Base-by-base conservation (phyloP, 2,797 vertebrate species). In the Champsocephalus gunnari region DNA sequence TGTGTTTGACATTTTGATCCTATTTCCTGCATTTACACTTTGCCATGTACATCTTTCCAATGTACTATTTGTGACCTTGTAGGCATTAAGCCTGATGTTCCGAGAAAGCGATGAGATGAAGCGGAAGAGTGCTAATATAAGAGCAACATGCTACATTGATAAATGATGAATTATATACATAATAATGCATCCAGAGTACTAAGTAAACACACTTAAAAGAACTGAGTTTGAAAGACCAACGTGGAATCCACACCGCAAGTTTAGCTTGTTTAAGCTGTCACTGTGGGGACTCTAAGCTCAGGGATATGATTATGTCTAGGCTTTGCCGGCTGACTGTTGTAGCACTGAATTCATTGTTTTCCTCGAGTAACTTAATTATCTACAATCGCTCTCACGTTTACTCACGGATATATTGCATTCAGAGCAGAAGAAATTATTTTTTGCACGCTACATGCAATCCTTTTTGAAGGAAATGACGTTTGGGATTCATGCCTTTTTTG, bases 1-100 rank as follows among this genome's bases (percentile, higher is more conserved):
- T 80, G 61, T 80, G 72, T 80, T 63, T 79, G 79, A 82, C 78
- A 88, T 86, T 76, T 86, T 54, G 83, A 86, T 86, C 84, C 75
- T n/a, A 74, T 90, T 87, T 84, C 45, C 71, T 64, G 58, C 66
- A 73, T 81, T 86, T 75, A 62, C 61, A 71, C 65, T 44, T 65
- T 5, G 12, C 58, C 43, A 6, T 71, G 47, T 54, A 81, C 76
- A 88, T 89, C 66, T 82, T 76, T 67, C 55, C 2, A 10, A 80
- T 82, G 70, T 44, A 82, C 50, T 74, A 62, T 71, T 43, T 66
- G 45, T 34, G 60, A 47, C 51, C 60, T 60, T 83, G 82, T 73
- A 60, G 79, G 73, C 75, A 71, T 81, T 62, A 32, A 83, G 53
- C 56, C 61, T 75, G 47, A 24, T 60, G 58, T 63, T 43, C 65